A percentile compares a stretch with the other conserved stretches of the same genome.
Evolutionary conservation across 2,888 invertebrate species (phyloP).

Genomic region (Pseudeuparius sepicola): DNA sequence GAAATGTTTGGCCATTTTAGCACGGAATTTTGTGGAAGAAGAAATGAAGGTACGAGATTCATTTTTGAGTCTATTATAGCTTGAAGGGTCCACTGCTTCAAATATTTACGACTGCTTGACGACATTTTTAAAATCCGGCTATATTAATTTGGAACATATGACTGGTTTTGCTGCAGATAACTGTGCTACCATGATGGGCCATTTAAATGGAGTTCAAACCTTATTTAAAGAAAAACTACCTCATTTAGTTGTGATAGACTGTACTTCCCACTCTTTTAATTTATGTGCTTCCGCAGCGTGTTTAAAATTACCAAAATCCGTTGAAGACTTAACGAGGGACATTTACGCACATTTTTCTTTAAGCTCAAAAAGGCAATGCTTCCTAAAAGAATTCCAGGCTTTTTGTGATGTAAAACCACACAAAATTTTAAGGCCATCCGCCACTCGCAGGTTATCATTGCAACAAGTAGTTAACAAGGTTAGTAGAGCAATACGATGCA

Average conservation of each 20-base stretch:
- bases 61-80: conserved; percentile 13
- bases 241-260: conserved; percentile 14
- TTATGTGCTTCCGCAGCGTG: conserved; percentile 15
- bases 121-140: conserved; percentile 9
- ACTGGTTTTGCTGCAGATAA: conserved; percentile 18
- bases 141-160: conserved; percentile 16
- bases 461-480: conserved; percentile 15
- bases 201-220: conserved; percentile 18
- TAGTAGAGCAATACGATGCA: conserved; percentile 16
- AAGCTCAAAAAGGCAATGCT: conserved; percentile 12
- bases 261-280: conserved; percentile 16
- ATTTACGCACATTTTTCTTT: conserved; percentile 14
- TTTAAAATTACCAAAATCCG: conserved; percentile 10
- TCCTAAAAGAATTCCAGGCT: conserved; percentile 10
- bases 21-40: conserved; percentile 16
- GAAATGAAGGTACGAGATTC: conserved; percentile 12
- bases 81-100: conserved; percentile 12
- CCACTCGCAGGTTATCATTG: conserved; percentile 11
- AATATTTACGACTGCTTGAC: conserved; percentile 11
- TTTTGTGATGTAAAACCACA: conserved; percentile 13
- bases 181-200: conserved; percentile 18
- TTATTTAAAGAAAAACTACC: conserved; percentile 14
- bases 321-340: conserved; percentile 14
- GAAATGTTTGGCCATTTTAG: conserved; percentile 17
- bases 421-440: conserved; percentile 11